Conservation (phyloP, 2,797 vertebrate species). For the Artibeus lituratus region DNA sequence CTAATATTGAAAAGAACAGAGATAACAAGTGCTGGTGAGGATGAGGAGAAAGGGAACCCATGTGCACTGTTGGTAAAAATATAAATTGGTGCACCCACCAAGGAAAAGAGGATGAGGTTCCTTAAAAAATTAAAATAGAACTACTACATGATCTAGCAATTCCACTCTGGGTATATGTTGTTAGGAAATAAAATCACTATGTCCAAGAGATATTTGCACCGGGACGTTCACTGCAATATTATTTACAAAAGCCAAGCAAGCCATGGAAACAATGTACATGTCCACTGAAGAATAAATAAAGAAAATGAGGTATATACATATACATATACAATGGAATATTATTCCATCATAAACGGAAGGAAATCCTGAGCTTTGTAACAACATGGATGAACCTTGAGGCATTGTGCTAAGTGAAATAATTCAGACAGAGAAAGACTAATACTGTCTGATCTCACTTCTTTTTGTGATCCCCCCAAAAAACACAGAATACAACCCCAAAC, state of each 20-base stretch:
- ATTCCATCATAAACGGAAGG: neutral
- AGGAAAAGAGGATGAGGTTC: neutral
- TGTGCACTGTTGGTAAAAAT: neutral
- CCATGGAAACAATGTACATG: neutral
- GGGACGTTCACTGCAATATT: neutral
- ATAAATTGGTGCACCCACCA: neutral
- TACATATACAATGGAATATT: neutral
- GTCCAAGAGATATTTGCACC: neutral
- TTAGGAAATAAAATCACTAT: neutral
- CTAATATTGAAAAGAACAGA: neutral
- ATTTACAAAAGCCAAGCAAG: neutral
- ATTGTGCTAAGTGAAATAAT: neutral
- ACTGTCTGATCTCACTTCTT: neutral
- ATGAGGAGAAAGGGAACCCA: neutral
- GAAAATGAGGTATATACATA: neutral
- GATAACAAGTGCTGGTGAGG: neutral
- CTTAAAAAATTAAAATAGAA: neutral
- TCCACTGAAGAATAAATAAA: neutral
- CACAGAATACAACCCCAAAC: neutral
- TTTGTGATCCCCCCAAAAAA: neutral
- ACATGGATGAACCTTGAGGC: neutral
- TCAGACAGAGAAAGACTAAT: neutral
- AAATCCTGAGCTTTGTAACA: neutral
- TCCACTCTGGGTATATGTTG: neutral
- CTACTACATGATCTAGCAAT: neutral